Base-by-base conservation (phyloP, 1,140 invertebrate genomes). In the Sinonovacula constricta region DNA sequence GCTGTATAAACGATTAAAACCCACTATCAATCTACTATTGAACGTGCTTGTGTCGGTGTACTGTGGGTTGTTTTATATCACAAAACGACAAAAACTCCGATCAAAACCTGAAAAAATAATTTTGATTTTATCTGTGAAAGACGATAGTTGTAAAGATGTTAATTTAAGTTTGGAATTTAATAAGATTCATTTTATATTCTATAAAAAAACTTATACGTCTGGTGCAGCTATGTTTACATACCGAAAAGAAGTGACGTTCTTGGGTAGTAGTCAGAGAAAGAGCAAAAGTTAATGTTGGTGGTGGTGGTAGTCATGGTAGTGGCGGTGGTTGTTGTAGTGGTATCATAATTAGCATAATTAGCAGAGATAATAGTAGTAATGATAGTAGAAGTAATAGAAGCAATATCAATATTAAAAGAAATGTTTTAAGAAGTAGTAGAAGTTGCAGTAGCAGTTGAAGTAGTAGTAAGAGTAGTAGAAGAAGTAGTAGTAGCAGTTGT, bases 381-480 rank as follows among this genome's bases (percentile, higher is more conserved):
- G n/a, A n/a, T 49, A 49, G 45, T 12, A 49, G 45, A 12, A 49
- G 45, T 49, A 49, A n/a, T 49, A 49, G 45, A 12, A 49, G 45
- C n/a, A 49, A n/a, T 49, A 49, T 10, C n/a, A 49, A n/a, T 49
- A 49, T 10, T 49, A 49, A n/a, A 12, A 49, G 45, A 12, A 49
- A n/a, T 49, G n/a, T 10, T 49, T 12, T 10, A 12, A 49, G 45
- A 12, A 49, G 45, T 49, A 49, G 45, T 49, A 49, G 45, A 12
- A 49, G 45, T n/a, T 49, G 45, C n/a, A 49, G n/a, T 10, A 49
- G 45, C 10, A 49, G 45, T 49, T 12, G n/a, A n/a, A 49, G 45
- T 49, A 49, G 45, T 49, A 49, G 45, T 49, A 49, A 49, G 45
- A 49, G 45, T 49, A 49, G 45, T 49, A 49, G n/a, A 49, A 49